These are phyloP conservation scores for Omphaloscelis lunosa DNA, from an alignment of 2,888 invertebrate species.

Conservation along the genomic window DNA sequence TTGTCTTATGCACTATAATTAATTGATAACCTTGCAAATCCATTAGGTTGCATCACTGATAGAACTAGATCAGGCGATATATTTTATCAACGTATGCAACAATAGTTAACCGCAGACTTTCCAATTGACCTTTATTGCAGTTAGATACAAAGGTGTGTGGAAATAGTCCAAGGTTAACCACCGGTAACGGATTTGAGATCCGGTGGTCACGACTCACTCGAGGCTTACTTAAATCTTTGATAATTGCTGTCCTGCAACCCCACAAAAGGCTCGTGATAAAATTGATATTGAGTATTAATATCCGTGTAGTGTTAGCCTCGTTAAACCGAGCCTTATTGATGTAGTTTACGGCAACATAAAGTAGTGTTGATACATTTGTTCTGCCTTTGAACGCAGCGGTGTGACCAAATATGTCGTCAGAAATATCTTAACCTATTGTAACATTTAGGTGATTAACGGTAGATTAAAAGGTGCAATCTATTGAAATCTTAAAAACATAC, in stretches of 20 bases:
- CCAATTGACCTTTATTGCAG: constrained; percentile 85
- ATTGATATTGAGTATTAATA: constrained; percentile 56
- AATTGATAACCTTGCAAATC: constrained; percentile 60
- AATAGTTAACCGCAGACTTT: constrained; percentile 65
- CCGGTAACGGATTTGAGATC: constrained; percentile 86
- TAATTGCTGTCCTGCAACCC: constrained; percentile 77
- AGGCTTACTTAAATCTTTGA: constrained; percentile 74
- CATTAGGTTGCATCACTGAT: constrained; percentile 67
- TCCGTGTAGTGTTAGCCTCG: constrained; percentile 46
- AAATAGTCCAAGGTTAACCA: constrained; percentile 88
- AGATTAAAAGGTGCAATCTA: constrained; percentile 15
- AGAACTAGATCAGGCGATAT: constrained; percentile 64
- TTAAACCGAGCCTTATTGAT: constrained; percentile 30
- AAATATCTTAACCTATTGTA: constrained; percentile 21
- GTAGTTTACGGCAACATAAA: constrained; percentile 26
- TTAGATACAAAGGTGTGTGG: constrained; percentile 79
- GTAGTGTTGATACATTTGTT: constrained; percentile 9
- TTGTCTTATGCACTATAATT: constrained; percentile 21
- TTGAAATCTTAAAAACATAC: constrained; percentile 20
- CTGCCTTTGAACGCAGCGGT: constrained; percentile 20
- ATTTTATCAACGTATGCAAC: constrained; percentile 66
- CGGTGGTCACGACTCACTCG: constrained; percentile 85
- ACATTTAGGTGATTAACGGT: constrained; percentile 10
- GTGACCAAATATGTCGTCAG: constrained; percentile 21
- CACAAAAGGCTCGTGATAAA: constrained; percentile 69